Conservation (phyloP, 2,888 invertebrate genomes). For the Fragum sueziense region DNA sequence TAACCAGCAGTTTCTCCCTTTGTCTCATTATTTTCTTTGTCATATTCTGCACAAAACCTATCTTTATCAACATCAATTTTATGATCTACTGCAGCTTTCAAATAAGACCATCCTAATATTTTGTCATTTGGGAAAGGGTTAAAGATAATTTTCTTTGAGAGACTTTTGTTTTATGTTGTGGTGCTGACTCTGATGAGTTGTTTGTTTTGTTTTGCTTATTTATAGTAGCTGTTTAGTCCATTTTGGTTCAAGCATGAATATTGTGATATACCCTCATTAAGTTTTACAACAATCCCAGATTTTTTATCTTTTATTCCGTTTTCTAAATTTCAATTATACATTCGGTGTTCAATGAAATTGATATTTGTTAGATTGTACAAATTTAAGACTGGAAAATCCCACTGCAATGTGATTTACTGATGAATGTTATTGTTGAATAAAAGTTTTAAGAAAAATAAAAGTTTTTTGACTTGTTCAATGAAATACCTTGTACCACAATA, state of each 20-base stretch:
- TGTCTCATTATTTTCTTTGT: too few species aligned
- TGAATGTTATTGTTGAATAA: slow-evolving; percentile 16
- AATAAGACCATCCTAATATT: too few species aligned
- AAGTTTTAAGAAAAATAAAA: background rate
- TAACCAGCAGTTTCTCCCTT: too few species aligned
- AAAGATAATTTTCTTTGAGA: too few species aligned
- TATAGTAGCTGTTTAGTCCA: slow-evolving; percentile 52
- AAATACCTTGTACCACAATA: background rate
- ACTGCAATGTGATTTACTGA: slow-evolving; percentile 5
- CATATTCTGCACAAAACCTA: too few species aligned
- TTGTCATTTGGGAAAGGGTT: too few species aligned
- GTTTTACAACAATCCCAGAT: background rate
- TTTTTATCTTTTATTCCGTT: background rate
- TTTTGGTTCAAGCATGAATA: slow-evolving; percentile 46
- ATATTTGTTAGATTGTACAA: background rate
- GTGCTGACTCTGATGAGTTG: background rate
- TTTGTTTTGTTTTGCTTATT: slow-evolving; percentile 12
- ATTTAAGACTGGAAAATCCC: background rate
- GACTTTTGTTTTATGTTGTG: too few species aligned
- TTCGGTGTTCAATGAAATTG: background rate
- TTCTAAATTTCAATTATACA: background rate
- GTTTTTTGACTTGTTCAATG: background rate
- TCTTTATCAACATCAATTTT: too few species aligned
- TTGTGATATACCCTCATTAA: slow-evolving; percentile 49
- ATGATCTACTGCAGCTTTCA: too few species aligned